These are phyloP conservation scores for Pseudochirops cupreus DNA, from an alignment of 2,797 vertebrate species.

Conservation along the genomic window DNA sequence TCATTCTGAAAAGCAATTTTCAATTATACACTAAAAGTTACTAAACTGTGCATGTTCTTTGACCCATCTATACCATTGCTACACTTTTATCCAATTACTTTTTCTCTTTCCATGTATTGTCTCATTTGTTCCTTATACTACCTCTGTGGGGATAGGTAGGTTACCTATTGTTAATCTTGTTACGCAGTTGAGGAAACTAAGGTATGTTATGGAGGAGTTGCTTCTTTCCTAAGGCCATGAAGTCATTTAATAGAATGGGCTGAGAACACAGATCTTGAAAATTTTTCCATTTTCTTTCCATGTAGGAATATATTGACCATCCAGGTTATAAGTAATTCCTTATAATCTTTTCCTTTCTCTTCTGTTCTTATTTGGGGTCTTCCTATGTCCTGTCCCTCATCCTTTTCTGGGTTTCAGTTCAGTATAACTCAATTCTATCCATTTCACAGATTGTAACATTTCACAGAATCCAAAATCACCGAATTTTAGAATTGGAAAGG, in stretches of 20 bases:
- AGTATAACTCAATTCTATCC: not conserved
- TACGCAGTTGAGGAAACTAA: not conserved
- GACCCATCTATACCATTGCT: not conserved
- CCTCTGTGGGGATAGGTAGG: not conserved
- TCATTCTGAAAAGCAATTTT: not conserved
- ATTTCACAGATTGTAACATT: not conserved
- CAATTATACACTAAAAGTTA: not conserved
- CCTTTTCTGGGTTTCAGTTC: not conserved
- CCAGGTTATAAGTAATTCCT: not conserved
- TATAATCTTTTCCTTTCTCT: not conserved
- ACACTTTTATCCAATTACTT: not conserved
- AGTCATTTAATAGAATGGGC: not conserved
- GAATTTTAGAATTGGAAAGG: not conserved
- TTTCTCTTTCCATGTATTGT: not conserved
- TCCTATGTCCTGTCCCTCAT: not conserved
- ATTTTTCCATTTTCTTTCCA: not conserved
- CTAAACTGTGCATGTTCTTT: not conserved
- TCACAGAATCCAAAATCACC: not conserved
- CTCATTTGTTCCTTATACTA: not conserved
- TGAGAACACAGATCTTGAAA: not conserved
- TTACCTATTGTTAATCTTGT: not conserved
- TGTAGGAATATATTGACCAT: not conserved
- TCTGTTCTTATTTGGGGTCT: not conserved
- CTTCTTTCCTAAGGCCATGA: not conserved
- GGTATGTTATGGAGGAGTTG: not conserved